These are phyloP conservation scores for Drosophila navojoa DNA, from an alignment of 1,140 invertebrate species.

Conservation along the genomic window DNA sequence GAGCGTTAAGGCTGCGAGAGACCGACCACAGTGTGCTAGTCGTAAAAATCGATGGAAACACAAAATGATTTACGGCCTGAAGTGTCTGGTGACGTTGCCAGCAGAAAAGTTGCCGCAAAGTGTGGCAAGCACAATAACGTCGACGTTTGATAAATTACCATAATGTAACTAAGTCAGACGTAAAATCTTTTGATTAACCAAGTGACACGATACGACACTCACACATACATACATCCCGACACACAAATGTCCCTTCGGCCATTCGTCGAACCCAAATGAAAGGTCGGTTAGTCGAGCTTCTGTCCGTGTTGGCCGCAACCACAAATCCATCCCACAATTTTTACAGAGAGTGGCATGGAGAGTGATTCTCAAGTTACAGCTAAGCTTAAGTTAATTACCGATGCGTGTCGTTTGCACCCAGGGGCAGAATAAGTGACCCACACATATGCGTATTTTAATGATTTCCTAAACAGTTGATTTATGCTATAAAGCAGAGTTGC, in stretches of 20 bases:
- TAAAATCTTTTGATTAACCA: conserved; percentile 78
- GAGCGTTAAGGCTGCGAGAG: conserved; percentile 1
- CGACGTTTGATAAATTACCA: conserved; percentile 69
- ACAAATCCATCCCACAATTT: conserved; percentile 5
- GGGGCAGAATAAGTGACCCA: too few species aligned
- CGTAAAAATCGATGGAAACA: conserved; percentile 44
- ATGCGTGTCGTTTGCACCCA: not conserved
- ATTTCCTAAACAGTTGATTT: not conserved
- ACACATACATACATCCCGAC: conserved; percentile 2
- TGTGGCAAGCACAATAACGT: conserved; percentile 27
- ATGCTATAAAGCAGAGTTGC: not conserved
- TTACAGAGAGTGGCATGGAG: not conserved
- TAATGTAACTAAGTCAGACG: conserved; percentile 73
- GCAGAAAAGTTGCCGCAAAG: conserved; percentile 48
- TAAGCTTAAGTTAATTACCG: conserved; percentile 10
- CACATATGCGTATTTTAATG: too few species aligned
- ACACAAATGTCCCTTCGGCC: conserved; percentile 9
- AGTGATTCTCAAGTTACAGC: not conserved
- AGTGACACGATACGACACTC: conserved; percentile 20
- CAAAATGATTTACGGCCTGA: conserved; percentile 51
- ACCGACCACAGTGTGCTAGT: conserved; percentile 17
- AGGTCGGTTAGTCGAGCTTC: conserved; percentile 27
- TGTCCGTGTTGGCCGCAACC: conserved; percentile 10
- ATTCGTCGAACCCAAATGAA: conserved; percentile 41
- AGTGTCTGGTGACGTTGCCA: conserved; percentile 32